phyloP scores from a whole-genome alignment of 2,113 vertebrate species.

The Columbina picui region DNA sequence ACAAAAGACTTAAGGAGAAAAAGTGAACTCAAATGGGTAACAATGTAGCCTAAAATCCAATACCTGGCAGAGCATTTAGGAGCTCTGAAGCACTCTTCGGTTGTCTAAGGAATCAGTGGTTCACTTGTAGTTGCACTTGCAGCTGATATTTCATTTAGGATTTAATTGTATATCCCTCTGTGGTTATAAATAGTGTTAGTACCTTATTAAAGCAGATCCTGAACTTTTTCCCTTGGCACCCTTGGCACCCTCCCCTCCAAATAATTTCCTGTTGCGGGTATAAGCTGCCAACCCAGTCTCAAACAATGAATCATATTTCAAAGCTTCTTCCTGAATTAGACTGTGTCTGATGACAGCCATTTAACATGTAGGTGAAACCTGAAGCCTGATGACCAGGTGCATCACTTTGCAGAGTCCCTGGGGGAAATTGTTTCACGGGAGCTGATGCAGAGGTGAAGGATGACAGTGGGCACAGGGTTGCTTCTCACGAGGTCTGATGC shows the following conservation, averaged over 20 bases:
- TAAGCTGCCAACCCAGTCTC: background rate
- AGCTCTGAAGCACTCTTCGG: background rate
- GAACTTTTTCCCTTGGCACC: background rate
- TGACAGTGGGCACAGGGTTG: background rate
- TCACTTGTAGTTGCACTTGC: constrained; percentile 10
- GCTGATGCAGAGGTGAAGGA: background rate
- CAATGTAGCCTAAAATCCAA: background rate
- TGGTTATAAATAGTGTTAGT: constrained; percentile 14
- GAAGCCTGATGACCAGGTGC: background rate
- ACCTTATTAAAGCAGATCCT: constrained; percentile 19
- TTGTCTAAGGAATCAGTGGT: background rate
- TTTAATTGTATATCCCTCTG: background rate
- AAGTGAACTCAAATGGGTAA: background rate
- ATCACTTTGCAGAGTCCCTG: background rate
- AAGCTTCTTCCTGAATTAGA: background rate
- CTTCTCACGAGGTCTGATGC: background rate
- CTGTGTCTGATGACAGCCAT: background rate
- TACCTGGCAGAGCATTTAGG: background rate
- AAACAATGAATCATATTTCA: background rate
- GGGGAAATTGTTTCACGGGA: background rate
- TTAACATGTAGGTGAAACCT: background rate
- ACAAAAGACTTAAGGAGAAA: background rate
- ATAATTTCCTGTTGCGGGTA: background rate
- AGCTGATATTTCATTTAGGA: constrained; percentile 2
- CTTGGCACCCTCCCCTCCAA: background rate